Base-by-base conservation (phyloP, 2,113 vertebrate genomes). In the Tricholaema leucomelas region DNA sequence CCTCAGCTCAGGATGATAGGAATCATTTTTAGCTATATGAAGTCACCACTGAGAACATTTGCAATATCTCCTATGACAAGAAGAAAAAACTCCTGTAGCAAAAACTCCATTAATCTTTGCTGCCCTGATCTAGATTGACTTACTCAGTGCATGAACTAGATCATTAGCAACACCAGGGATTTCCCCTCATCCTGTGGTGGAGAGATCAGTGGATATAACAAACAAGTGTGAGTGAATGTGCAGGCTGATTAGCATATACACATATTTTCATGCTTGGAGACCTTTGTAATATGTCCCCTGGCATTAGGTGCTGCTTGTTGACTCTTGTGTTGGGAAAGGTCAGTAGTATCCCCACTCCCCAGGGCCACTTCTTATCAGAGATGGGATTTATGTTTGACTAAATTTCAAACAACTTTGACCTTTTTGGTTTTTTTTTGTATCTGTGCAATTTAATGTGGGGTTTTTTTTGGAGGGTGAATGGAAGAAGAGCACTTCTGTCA, bases 351-450 rank as follows among this genome's bases (percentile, higher is more conserved):
- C 81, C 83, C 8, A 56, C 71, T 91, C 94, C 81, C 89, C 78
- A 64, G 74, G 73, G 85, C 30, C 67, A 64, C 75, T 94, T 82
- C 85, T 96, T 96, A 81, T 86, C 91, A 71, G 33, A 84, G 91
- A 23, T 91, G 91, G 90, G 90, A 96, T 97, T 97, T 97, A 85
- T 96, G 92, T 96, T 96, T 89, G 93, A 89, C 84, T 95, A 90
- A 96, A 96, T 70, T 80, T 95, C 85, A 97, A 89, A 95, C 75
- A 95, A 94, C 87, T 95, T 93, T 95, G 95, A 96, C 94, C 87
- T 96, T 97, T 59, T 71, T 63, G 30, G n/a, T n/a, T 60, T 79
- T 23, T 63, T 36, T 90, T 84, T 93, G 58, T 42, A 95, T 89
- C 90, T 94, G 35, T 78, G 73, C 63, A 84, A 80, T 91, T 95